Conservation (phyloP, 2,113 vertebrate species). For the Chroicocephalus ridibundus region DNA sequence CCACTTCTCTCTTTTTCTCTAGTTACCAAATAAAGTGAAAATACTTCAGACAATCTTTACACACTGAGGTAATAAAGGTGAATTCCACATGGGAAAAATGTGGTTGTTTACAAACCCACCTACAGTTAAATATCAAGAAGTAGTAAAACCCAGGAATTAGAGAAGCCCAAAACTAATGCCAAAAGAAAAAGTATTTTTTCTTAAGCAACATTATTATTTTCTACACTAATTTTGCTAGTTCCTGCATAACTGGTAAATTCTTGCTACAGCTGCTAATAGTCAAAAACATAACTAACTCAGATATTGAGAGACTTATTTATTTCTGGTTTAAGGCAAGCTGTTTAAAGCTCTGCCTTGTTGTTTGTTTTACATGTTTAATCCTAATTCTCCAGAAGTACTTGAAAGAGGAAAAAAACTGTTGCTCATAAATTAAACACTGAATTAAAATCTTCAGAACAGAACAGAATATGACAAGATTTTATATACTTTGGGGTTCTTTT, state of each 20-base stretch:
- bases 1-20: not conserved
- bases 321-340: not conserved
- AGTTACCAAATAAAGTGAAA: not conserved
- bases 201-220: not conserved
- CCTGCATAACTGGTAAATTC: not conserved
- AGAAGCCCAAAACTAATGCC: not conserved
- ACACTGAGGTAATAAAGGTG: not conserved
- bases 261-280: not conserved
- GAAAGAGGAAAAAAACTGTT: not conserved
- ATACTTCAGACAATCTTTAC: not conserved
- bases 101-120: not conserved
- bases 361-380: not conserved
- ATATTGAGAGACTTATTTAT: not conserved
- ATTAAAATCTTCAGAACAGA: not conserved
- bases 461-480: not conserved
- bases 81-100: not conserved
- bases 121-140: not conserved
- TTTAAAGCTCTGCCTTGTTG: not conserved
- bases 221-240: not conserved
- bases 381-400: not conserved
- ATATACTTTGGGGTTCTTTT: not conserved
- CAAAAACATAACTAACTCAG: not conserved
- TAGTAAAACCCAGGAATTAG: not conserved
- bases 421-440: not conserved
- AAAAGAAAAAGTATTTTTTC: not conserved